Conservation (phyloP, 2,113 vertebrate species). For the Triplophysa dalaica region DNA sequence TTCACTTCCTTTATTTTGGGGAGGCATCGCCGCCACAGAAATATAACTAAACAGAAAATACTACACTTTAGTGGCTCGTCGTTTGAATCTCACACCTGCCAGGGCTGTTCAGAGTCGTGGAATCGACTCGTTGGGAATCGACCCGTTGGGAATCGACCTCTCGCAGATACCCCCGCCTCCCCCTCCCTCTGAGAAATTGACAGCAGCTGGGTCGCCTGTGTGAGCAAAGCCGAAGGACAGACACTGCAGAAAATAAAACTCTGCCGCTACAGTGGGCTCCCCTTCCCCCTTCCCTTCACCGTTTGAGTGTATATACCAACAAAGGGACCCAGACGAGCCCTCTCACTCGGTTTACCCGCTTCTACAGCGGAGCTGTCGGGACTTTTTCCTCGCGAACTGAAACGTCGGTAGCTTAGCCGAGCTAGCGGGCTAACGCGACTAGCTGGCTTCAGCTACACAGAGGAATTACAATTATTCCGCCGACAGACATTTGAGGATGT, state of each 20-base stretch:
- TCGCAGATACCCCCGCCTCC: neutral
- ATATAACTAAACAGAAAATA: no score
- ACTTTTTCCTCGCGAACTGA: constrained; percentile 36
- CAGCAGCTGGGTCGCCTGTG: constrained; percentile 60
- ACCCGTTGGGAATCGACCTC: no score
- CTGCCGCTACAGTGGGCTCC: constrained; percentile 43
- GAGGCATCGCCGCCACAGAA: no score
- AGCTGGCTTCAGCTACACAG: constrained; percentile 68
- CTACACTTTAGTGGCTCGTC: no score
- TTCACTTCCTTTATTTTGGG: no score
- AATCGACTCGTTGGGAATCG: no score
- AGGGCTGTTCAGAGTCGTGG: no score
- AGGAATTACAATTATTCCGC: constrained; percentile 49
- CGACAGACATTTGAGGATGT: constrained; percentile 73
- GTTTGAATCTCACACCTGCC: no score
- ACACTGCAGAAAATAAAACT: constrained; percentile 49
- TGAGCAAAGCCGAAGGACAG: constrained; percentile 53
- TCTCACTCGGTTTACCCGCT: constrained; percentile 39
- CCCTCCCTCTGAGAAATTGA: constrained; percentile 52
- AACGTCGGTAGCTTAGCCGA: constrained; percentile 46
- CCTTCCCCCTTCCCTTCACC: constrained; percentile 44
- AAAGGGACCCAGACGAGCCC: constrained; percentile 32
- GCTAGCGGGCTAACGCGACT: constrained; percentile 66
- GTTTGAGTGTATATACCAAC: constrained; percentile 37
- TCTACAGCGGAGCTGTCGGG: constrained; percentile 50